A percentile compares a stretch with the other conserved stretches of the same genome.
These are phyloP conservation scores for Drosophila busckii DNA, from an alignment of 1,140 invertebrate genomes.

Conservation along the genomic window DNA sequence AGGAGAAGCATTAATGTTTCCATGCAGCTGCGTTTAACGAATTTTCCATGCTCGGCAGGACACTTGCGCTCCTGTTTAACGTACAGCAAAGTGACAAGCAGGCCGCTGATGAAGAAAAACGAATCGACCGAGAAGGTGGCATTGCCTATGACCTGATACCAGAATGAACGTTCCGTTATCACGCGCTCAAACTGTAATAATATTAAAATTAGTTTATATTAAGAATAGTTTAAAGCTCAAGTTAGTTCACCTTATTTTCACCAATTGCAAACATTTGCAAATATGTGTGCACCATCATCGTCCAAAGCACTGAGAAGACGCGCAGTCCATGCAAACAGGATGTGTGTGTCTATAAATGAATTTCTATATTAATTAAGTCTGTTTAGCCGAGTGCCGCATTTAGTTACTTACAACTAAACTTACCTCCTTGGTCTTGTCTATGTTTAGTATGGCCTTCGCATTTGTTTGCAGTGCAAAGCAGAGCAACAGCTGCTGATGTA, in stretches of 20 bases:
- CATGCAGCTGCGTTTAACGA: slow-evolving; percentile 70
- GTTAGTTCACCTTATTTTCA: slow-evolving; percentile 80
- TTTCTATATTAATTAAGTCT: neutral
- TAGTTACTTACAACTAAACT: slow-evolving; percentile 1
- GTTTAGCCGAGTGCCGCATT: neutral
- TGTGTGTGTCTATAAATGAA: slow-evolving; percentile 81
- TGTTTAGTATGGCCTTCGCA: slow-evolving; percentile 82
- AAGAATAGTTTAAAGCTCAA: neutral
- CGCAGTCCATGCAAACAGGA: slow-evolving; percentile 90
- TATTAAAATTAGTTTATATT: neutral
- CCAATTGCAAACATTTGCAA: slow-evolving; percentile 88
- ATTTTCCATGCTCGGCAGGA: slow-evolving; percentile 39
- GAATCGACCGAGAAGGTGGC: slow-evolving; percentile 94
- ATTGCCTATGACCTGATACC: slow-evolving; percentile 92
- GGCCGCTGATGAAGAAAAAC: slow-evolving; percentile 93
- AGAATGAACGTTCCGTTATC: slow-evolving; percentile 87
- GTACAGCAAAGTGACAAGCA: slow-evolving; percentile 88
- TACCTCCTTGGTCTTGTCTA: slow-evolving; percentile 79
- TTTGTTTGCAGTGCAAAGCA: slow-evolving; percentile 81
- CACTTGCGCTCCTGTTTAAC: slow-evolving; percentile 80
- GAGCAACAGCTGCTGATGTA: slow-evolving; percentile 78
- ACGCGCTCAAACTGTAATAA: slow-evolving; percentile 83
- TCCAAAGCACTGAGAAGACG: slow-evolving; percentile 92
- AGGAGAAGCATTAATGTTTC: slow-evolving; percentile 82
- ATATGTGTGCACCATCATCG: slow-evolving; percentile 95